Conservation (phyloP, 92 coral and sea anemone genomes). For the Heliopora coerulea region DNA sequence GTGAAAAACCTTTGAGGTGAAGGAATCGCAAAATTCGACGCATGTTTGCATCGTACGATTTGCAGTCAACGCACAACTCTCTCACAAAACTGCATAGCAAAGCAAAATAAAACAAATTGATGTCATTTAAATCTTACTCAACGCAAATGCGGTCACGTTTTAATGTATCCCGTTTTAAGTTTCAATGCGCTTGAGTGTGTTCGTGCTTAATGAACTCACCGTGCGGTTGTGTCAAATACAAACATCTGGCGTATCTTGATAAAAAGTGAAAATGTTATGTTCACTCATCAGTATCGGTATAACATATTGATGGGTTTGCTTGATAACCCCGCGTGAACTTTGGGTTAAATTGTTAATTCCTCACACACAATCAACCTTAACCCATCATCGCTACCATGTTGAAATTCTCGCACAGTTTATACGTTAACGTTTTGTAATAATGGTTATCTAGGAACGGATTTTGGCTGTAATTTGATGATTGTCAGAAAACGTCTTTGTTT, state of each 20-base stretch:
- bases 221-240: slow-evolving; percentile 3
- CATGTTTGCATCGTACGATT: too few relatives aligned
- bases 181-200: too few relatives aligned
- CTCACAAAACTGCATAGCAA: too few relatives aligned
- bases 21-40: too few relatives aligned
- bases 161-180: too few relatives aligned
- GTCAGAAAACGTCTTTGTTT: too few relatives aligned
- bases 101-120: too few relatives aligned
- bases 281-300: slow-evolving; percentile 30
- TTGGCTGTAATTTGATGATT: too few relatives aligned
- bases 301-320: slow-evolving; percentile 15
- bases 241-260: slow-evolving; percentile 37
- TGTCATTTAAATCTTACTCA: too few relatives aligned
- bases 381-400: not conserved
- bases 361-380: not conserved
- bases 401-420: not conserved
- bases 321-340: slow-evolving; percentile 15
- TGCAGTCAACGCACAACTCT: too few relatives aligned
- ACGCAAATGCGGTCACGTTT: not conserved
- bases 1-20: slow-evolving; percentile 13
- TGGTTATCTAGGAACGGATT: too few relatives aligned
- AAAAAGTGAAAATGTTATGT: slow-evolving; percentile 25
- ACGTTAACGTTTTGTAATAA: not conserved
- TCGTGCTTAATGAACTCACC: not conserved
- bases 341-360: slow-evolving; percentile 9